phyloP scores from a whole-genome alignment of 2,888 invertebrate species.

The Muschampia plurimacula region DNA sequence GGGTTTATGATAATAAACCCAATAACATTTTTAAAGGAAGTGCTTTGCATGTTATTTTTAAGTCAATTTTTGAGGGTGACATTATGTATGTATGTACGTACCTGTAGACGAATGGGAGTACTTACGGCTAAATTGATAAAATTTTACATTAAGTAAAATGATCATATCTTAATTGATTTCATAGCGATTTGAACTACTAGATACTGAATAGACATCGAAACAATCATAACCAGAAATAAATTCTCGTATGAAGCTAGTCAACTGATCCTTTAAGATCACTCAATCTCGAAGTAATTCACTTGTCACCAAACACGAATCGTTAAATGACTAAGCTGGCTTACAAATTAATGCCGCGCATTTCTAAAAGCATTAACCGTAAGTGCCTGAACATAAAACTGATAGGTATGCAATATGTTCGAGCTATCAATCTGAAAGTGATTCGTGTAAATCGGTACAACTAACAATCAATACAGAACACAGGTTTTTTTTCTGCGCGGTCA shows the following conservation, averaged over 20 bases:
- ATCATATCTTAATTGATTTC: too few relatives aligned
- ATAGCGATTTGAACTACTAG: not conserved
- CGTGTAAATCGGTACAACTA: conserved; percentile 58
- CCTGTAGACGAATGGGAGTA: too few relatives aligned
- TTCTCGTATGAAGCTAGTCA: conserved; percentile 35
- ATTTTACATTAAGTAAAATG: too few relatives aligned
- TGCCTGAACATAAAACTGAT: conserved; percentile 81
- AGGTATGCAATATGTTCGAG: conserved; percentile 78
- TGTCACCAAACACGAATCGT: conserved; percentile 52
- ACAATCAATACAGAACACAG: conserved; percentile 44
- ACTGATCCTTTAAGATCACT: conserved; percentile 55
- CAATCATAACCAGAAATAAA: conserved; percentile 16
- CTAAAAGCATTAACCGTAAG: conserved; percentile 77
- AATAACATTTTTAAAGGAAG: too few relatives aligned
- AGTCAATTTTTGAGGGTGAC: too few relatives aligned
- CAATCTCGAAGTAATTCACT: conserved; percentile 64
- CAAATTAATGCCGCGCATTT: conserved; percentile 73
- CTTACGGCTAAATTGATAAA: too few relatives aligned
- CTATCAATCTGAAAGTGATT: conserved; percentile 70
- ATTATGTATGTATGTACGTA: too few relatives aligned
- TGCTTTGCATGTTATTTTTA: too few relatives aligned
- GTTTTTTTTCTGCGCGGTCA: conserved; percentile 16
- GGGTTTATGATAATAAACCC: too few relatives aligned
- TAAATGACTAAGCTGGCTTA: conserved; percentile 59
- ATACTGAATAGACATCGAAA: not conserved